phyloP scores from a whole-genome alignment of 2,797 vertebrate genomes.

The Carcharodon carcharias region DNA sequence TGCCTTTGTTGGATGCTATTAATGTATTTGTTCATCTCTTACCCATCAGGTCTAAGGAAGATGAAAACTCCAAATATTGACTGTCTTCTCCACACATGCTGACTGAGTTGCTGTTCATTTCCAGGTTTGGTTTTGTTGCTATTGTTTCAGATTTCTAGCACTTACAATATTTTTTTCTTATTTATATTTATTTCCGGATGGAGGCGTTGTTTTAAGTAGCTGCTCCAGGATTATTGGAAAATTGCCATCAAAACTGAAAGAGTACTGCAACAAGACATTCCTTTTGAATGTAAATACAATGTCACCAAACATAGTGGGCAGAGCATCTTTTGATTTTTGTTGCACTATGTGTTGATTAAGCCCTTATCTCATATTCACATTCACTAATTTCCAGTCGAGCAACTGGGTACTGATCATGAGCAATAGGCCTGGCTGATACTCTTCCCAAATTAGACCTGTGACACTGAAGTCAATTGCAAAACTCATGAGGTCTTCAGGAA shows the following conservation, averaged over 20 bases:
- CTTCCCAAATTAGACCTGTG: neutral
- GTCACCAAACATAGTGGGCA: neutral
- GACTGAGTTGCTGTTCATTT: neutral
- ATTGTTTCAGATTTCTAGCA: neutral
- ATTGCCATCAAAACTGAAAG: neutral
- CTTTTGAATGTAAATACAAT: neutral
- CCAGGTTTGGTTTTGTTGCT: neutral
- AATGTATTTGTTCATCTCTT: neutral
- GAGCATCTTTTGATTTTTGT: neutral
- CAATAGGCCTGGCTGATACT: neutral
- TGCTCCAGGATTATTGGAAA: neutral
- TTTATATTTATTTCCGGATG: neutral
- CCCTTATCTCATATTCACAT: neutral
- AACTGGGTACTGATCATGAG: neutral
- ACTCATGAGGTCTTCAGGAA: neutral
- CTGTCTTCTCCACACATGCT: neutral
- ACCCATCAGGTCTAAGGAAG: neutral
- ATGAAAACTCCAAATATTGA: neutral
- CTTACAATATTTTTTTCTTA: neutral
- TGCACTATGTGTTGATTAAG: neutral
- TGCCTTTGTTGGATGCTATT: neutral
- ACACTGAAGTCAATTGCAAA: neutral
- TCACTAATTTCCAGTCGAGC: neutral
- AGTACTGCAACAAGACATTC: neutral
- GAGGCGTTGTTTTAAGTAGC: neutral